Percentiles rank a stretch among this genome's conserved stretches.
Conservation (phyloP, 2,113 vertebrate genomes). For the Istiophorus platypterus region DNA sequence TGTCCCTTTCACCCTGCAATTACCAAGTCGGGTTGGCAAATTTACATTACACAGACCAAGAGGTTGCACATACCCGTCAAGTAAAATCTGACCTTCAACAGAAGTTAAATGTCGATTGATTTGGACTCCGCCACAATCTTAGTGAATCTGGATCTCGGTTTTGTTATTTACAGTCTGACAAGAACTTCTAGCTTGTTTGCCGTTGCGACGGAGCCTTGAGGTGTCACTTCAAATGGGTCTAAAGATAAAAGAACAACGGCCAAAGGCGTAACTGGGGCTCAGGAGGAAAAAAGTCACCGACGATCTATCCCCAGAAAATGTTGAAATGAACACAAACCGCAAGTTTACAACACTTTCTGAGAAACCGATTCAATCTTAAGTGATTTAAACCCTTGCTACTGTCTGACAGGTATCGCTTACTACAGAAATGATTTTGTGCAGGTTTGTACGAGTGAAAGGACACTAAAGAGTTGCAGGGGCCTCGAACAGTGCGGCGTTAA, state of each 20-base stretch:
- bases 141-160: constrained; percentile 41
- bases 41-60: background rate
- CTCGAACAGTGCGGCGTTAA: constrained; percentile 5
- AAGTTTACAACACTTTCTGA: background rate
- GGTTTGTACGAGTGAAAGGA: background rate
- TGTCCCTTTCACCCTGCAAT: background rate
- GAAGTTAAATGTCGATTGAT: background rate
- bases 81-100: background rate
- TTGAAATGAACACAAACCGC: background rate
- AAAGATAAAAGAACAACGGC: background rate
- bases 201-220: background rate
- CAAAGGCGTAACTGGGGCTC: background rate
- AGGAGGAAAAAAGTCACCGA: background rate
- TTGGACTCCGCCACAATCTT: background rate
- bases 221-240: background rate
- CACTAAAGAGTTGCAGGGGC: constrained; percentile 3
- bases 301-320: background rate
- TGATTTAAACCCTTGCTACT: background rate
- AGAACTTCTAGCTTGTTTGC: background rate
- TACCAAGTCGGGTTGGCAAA: background rate
- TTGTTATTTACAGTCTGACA: background rate
- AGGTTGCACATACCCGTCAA: background rate
- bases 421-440: background rate
- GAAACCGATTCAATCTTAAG: background rate
- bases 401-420: background rate